Evolutionary conservation across 1,140 invertebrate species (phyloP), one percentile per base, ranked within the genome.

Genomic region (Drosophila quadrilineata): DNA sequence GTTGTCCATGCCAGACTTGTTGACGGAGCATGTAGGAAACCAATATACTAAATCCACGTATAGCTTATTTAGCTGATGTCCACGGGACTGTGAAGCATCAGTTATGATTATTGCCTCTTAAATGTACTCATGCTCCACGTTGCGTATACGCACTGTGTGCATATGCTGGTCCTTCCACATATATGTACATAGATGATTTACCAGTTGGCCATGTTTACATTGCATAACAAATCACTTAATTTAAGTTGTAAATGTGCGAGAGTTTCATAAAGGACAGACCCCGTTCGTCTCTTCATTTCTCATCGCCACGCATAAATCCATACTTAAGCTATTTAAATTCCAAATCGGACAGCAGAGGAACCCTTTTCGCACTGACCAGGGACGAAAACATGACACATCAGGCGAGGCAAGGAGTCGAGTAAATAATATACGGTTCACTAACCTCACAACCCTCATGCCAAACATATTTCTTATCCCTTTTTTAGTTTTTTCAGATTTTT

Each of bases 321-420:
- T 21, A 62, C 54, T 58, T 67, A 80, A 79, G 52, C 71, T 52
- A 68, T 80, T 80, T 70, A 66, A 80, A 74, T 80, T 75, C 60
- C 60, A 71, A 66, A 71, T 67, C 40, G 63, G 45, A 48, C 33
- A 19, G n/a, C n/a, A n/a, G n/a, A n/a, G n/a, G 58, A 69, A 71
- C 41, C 65, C 43, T 52, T 66, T 71, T 21, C 53, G 65, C 12
- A 10, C 31, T 43, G 29, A 50, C 22, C 19, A 21, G 35, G 14
- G 10, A 19, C 14, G n/a, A 35, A 33, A 12, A 46, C 29, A 28
- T 29, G 33, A 28, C 24, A 49, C 6, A 12, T 48, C 45, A 33
- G 19, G 9, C 35, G 16, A 19, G n/a, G n/a, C n/a, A 19, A 19
- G 33, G 52, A 58, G 35, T 53, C 56, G 26, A 54, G 33, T 50